Evolutionary conservation across 2,888 invertebrate species (phyloP).

Genomic region (Rhodophaea formosa): DNA sequence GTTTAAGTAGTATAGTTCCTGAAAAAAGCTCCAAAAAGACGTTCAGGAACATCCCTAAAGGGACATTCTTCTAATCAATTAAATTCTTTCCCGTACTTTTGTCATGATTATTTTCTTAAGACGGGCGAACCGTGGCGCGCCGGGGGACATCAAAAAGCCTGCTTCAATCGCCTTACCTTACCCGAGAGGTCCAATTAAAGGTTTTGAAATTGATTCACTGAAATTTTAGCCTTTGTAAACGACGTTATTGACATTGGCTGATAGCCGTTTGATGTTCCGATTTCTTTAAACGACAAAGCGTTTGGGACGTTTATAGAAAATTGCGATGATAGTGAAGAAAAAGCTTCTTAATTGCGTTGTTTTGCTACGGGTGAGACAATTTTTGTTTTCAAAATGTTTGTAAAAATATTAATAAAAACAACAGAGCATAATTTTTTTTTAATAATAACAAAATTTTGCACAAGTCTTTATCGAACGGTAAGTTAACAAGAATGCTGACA

Average conservation of each 20-base stretch:
- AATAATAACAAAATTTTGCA: no score
- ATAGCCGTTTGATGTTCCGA: slow-evolving; percentile 55
- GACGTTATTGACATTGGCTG: slow-evolving; percentile 61
- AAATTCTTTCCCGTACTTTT: slow-evolving; percentile 66
- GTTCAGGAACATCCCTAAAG: slow-evolving; percentile 31
- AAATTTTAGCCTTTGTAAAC: slow-evolving; percentile 60
- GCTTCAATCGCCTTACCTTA: slow-evolving; percentile 49
- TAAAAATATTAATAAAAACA: no score
- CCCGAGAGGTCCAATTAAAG: slow-evolving; percentile 68
- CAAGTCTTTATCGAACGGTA: no score
- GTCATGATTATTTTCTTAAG: slow-evolving; percentile 63
- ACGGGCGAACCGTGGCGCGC: slow-evolving; percentile 30
- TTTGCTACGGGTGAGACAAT: not conserved
- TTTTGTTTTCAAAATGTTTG: no score
- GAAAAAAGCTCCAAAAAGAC: slow-evolving; percentile 23
- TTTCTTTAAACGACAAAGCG: slow-evolving; percentile 24
- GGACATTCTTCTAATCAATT: slow-evolving; percentile 69
- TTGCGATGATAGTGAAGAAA: slow-evolving; percentile 3
- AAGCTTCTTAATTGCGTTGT: not conserved
- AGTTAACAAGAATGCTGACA: no score
- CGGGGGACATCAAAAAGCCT: slow-evolving; percentile 58
- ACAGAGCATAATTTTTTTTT: no score
- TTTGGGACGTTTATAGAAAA: slow-evolving; percentile 17
- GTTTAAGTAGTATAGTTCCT: not conserved
- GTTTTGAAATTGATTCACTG: slow-evolving; percentile 70